Evolutionary conservation across 2,113 vertebrate species (phyloP), one percentile per base, ranked within the genome.

Genomic region (Bubo blakistoni): DNA sequence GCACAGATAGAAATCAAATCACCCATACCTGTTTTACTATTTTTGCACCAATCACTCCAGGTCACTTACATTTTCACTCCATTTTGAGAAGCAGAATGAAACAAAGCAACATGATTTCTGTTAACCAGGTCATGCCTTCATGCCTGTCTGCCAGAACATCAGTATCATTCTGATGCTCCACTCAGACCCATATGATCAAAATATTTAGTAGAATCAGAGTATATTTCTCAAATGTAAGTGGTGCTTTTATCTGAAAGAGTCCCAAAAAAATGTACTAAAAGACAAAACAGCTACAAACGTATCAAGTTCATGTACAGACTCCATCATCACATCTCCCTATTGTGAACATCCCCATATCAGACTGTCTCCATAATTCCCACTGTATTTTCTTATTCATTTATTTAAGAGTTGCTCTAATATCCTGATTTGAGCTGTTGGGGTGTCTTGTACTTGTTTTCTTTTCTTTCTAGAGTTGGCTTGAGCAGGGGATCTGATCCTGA

Each of bases 1-100:
- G 34, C 86, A 79, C 10, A 72, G 92, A 79, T 86, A 89, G 65
- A 86, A 96, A 97, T 95, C 92, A 72, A 93, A 96, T 96, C 77
- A 89, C 24, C 49, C 65, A 55, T 84, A 44, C 80, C 44, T n/a
- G 59, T 61, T 90, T 88, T 59, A 72, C 80, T 92, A 52, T 57
- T 95, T 96, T 93, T 86, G 59, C 52, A 65, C 13, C 52, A 46
- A 16, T 84, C 52, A 44, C 42, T 57, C 80, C n/a, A 61, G 69
- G 51, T 87, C 88, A 89, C 66, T 94, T 70, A 47, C 19, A 92
- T 91, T 97, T 95, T 89, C 86, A 59, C 21, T 90, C 34, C n/a
- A 62, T 76, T 96, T 82, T 90, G 71, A 80, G 51, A 77, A 80
- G 40, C 16, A 94, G 59, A 92, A 73, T 58, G 59, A 94, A 92